Conservation (phyloP, 2,113 vertebrate genomes). For the Formicarius rufipectus region DNA sequence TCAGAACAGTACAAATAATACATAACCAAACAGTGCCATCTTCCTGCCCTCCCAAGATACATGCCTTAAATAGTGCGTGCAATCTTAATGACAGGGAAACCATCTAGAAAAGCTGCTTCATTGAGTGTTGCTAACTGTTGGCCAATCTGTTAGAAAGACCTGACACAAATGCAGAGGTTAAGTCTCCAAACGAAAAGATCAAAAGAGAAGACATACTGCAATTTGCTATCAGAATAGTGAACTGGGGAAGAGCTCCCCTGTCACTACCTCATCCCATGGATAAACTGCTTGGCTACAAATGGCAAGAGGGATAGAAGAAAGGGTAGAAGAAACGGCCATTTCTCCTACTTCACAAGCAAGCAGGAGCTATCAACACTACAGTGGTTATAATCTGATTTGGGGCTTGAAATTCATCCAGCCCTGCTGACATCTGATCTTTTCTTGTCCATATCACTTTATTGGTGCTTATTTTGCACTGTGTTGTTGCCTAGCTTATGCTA, state of each 20-base stretch:
- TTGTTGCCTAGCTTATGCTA: neutral
- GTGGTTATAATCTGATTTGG: neutral
- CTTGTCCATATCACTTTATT: neutral
- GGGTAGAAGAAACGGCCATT: neutral
- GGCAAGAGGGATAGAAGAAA: neutral
- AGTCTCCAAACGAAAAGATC: neutral
- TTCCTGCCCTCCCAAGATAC: fast-evolving
- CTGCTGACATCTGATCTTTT: neutral
- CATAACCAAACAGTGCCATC: neutral
- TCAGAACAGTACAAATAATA: neutral
- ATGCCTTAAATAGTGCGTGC: neutral
- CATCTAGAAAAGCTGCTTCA: neutral
- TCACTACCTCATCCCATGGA: neutral
- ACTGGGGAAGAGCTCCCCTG: neutral
- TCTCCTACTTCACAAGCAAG: neutral
- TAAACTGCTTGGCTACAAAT: neutral
- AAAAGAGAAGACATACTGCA: neutral
- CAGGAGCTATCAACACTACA: fast-evolving
- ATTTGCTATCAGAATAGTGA: neutral
- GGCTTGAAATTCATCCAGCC: neutral
- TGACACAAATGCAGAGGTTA: neutral
- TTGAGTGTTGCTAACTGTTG: neutral
- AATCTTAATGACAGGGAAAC: neutral
- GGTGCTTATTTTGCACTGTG: neutral
- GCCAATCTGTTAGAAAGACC: neutral